A percentile compares a stretch with the other conserved stretches of the same genome.
Conservation (phyloP, 1,140 invertebrate genomes). For the Paracyclopina nana region DNA sequence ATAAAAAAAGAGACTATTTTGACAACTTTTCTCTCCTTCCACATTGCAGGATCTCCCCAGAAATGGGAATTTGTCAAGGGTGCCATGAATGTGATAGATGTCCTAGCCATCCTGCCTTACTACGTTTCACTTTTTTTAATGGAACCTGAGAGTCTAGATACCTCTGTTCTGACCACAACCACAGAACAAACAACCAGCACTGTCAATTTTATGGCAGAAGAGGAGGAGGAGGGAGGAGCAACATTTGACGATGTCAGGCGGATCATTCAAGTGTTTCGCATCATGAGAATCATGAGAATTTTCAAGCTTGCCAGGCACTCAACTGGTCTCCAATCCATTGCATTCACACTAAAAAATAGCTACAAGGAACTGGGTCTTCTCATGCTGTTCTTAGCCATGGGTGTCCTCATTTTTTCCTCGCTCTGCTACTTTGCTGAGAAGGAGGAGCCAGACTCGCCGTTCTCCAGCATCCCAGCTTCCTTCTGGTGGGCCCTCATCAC, state of each 20-base stretch:
- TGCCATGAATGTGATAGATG: conserved; percentile 93
- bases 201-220: no score
- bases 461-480: conserved; percentile 35
- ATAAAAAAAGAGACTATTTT: neutral
- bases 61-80: conserved; percentile 99
- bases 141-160: no score
- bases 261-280: conserved; percentile 96
- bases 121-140: conserved; percentile 87
- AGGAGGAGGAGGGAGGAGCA: no score
- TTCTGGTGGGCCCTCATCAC: conserved; percentile 37
- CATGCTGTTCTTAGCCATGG: conserved; percentile 42
- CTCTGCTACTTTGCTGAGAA: conserved; percentile 20
- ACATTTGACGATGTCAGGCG: conserved; percentile 91
- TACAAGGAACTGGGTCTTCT: conserved; percentile 39
- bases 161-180: no score
- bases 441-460: conserved; percentile 20
- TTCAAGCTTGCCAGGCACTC: conserved; percentile 95
- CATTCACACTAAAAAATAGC: conserved; percentile 92
- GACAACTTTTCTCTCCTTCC: conserved; percentile 19
- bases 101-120: conserved; percentile 95
- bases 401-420: conserved; percentile 54
- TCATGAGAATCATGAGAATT: conserved; percentile 96
- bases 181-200: no score
- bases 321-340: conserved; percentile 90
- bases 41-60: conserved; percentile 93